Conservation (phyloP, 1,140 invertebrate genomes). For the Colletes gigas region DNA sequence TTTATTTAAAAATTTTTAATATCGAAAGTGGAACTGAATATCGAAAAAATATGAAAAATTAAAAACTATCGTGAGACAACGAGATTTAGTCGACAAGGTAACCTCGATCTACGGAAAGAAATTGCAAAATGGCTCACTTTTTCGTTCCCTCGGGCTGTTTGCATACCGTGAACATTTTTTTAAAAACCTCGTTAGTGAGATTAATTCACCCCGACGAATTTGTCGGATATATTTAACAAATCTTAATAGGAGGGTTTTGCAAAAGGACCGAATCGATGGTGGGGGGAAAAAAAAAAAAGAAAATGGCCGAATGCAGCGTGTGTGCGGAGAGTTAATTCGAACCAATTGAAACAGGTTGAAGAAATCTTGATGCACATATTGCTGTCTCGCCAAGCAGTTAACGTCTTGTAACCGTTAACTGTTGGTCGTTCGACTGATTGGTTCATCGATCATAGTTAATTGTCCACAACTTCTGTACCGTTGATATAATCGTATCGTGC, state of each 20-base stretch:
- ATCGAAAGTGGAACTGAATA: too few relatives aligned
- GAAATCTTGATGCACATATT: conserved; percentile 13
- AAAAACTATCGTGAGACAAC: not conserved
- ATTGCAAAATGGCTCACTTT: not conserved
- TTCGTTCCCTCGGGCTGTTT: not conserved
- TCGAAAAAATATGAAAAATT: not conserved
- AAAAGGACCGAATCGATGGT: not conserved
- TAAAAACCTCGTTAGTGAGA: not conserved
- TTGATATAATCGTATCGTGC: conserved; percentile 3
- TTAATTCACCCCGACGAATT: not conserved
- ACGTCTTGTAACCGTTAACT: conserved; percentile 2
- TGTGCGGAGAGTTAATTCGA: not conserved
- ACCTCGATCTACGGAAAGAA: not conserved
- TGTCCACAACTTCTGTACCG: not conserved
- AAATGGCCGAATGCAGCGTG: not conserved
- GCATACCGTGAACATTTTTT: not conserved
- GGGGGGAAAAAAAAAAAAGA: not conserved
- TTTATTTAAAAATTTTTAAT: too few relatives aligned
- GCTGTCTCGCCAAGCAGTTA: conserved; percentile 15
- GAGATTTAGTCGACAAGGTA: not conserved
- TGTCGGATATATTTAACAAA: not conserved
- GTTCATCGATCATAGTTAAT: conserved; percentile 25
- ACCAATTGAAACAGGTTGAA: conserved; percentile 13
- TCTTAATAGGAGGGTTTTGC: not conserved
- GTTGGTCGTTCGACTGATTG: conserved; percentile 12